Evolutionary conservation across 2,888 invertebrate species (phyloP).

Genomic region (Acronicta psi): DNA sequence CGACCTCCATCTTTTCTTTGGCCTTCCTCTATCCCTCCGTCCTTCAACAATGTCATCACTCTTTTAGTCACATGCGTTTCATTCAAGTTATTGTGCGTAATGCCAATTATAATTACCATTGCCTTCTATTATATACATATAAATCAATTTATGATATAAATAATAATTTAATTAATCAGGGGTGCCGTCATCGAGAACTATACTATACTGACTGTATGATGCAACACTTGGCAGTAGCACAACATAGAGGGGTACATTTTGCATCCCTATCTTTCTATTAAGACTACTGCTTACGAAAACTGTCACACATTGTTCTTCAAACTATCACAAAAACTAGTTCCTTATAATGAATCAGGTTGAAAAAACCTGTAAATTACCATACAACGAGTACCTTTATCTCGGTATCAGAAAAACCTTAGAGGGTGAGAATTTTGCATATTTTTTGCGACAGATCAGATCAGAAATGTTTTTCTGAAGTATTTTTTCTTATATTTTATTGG

Average conservation of each 20-base stretch:
- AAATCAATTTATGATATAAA: too few relatives aligned
- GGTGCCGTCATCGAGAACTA: too few relatives aligned
- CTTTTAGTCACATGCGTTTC: too few relatives aligned
- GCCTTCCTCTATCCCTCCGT: too few relatives aligned
- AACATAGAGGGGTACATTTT: not conserved
- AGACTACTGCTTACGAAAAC: not conserved
- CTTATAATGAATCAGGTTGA: conserved; percentile 9
- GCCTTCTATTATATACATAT: too few relatives aligned
- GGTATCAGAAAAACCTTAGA: conserved; percentile 64
- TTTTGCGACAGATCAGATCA: conserved; percentile 54
- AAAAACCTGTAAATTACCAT: conserved; percentile 70
- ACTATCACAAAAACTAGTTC: conserved; percentile 30
- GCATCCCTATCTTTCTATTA: not conserved
- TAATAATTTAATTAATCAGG: too few relatives aligned
- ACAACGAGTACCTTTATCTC: conserved; percentile 73
- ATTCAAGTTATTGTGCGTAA: too few relatives aligned
- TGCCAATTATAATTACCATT: too few relatives aligned
- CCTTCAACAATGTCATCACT: too few relatives aligned
- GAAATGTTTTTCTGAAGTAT: conserved; percentile 52
- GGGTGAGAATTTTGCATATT: conserved; percentile 59
- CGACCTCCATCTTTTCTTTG: too few relatives aligned
- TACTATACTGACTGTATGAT: too few relatives aligned
- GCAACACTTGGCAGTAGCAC: too few relatives aligned
- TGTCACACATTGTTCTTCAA: not conserved
- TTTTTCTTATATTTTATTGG: conserved; percentile 43